Evolutionary conservation across 2,113 vertebrate genomes (phyloP).

Genomic region (Gasterosteus aculeatus): DNA sequence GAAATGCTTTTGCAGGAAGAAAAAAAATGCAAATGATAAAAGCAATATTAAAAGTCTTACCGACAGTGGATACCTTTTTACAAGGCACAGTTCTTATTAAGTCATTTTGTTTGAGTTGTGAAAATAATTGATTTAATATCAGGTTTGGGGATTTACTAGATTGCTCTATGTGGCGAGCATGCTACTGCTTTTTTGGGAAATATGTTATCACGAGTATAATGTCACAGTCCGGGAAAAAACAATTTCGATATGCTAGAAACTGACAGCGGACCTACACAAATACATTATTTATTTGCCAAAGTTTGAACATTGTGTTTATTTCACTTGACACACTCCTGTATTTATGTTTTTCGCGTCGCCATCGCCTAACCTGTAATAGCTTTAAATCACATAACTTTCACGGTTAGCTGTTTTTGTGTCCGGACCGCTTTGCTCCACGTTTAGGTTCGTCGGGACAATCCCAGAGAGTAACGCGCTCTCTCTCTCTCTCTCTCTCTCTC

Average conservation of each 20-base stretch:
- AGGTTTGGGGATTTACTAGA: background rate
- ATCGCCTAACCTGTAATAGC: background rate
- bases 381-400: background rate
- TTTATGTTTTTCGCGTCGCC: background rate
- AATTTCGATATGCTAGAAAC: background rate
- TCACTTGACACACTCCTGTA: background rate
- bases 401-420: background rate
- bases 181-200: background rate
- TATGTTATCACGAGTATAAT: background rate
- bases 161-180: background rate
- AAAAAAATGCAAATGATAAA: background rate
- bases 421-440: background rate
- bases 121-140: background rate
- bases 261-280: background rate
- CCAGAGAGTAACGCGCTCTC: slow-evolving; percentile 39
- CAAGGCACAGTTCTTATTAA: background rate
- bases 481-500: background rate
- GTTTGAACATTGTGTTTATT: background rate
- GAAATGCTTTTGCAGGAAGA: background rate
- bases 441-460: slow-evolving; percentile 53
- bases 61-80: background rate
- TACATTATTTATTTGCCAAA: background rate
- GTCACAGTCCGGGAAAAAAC: background rate
- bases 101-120: background rate
- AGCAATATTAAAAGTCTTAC: background rate